A percentile compares a stretch with the other conserved stretches of the same genome.
Evolutionary conservation across 2,888 invertebrate species (phyloP).

Genomic region (Cylloceria caligata): DNA sequence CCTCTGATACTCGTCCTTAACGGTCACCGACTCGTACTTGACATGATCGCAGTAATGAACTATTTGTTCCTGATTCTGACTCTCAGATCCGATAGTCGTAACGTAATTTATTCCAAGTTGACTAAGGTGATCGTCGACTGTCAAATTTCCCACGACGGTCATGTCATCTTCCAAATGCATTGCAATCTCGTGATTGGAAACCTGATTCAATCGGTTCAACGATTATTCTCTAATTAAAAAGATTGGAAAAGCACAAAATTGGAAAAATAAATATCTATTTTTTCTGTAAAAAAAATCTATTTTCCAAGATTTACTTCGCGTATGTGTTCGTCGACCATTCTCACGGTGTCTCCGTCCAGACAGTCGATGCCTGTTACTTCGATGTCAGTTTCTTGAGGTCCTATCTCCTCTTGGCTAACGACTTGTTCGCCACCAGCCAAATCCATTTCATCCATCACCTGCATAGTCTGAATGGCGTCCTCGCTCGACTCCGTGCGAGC

Average conservation of each 20-base stretch:
- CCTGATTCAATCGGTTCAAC: conserved; percentile 69
- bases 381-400: conserved; percentile 77
- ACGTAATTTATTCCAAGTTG: conserved; percentile 83
- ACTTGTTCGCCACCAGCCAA: conserved; percentile 80
- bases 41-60: conserved; percentile 80
- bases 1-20: conserved; percentile 78
- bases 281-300: not conserved
- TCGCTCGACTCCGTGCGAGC: conserved; percentile 60
- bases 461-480: conserved; percentile 77
- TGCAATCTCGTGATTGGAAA: conserved; percentile 81
- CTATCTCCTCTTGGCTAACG: conserved; percentile 79
- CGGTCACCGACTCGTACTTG: conserved; percentile 76
- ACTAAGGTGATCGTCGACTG: conserved; percentile 77
- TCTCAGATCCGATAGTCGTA: conserved; percentile 78
- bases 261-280: not conserved
- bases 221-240: conserved; percentile 15
- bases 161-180: conserved; percentile 81
- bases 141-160: conserved; percentile 81
- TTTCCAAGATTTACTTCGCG: conserved; percentile 71
- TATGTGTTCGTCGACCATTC: conserved; percentile 81
- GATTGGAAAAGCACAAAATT: not conserved
- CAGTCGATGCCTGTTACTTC: conserved; percentile 80
- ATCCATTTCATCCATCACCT: conserved; percentile 81
- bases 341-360: conserved; percentile 81
- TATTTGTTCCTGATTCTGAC: conserved; percentile 76